Base-by-base conservation (phyloP, 2,888 invertebrate genomes). In the Drosophila bunnanda region DNA sequence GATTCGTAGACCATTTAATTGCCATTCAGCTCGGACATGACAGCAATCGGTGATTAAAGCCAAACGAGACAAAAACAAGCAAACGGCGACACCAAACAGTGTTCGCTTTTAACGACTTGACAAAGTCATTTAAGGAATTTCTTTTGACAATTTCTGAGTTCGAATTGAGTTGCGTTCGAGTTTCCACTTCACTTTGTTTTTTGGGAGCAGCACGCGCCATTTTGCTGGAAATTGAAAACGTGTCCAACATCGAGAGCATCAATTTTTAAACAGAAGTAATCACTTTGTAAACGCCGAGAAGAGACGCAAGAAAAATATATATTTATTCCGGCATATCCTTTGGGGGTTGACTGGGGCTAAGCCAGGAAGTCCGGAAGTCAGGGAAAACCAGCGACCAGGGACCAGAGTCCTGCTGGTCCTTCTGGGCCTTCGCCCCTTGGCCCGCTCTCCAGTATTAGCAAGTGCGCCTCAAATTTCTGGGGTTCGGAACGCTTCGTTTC, bases 221-320 rank as follows among this genome's bases (percentile, higher is more conserved):
- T 76, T 79, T 55, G 68, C 54, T 82, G 57, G 74, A 82, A 90
- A 90, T 90, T 90, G 90, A 90, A 90, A 90, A 90, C 90, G 90
- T 90, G 90, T 90, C 90, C 89, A 81, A 89, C 78, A 77, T 79
- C 79, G 56, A 77, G 74, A 72, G 74, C 88, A 90, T 90, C 90
- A 90, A 90, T 90, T 90, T 90, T 90, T 90, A 90, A 90, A 83
- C 79, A 88, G 79, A 77, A 88, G 89, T 90, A 90, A 90, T 90
- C 90, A 90, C 89, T 90, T 90, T 89, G 89, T 90, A 90, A 90
- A 87, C 88, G 89, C 58, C 76, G 61, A 64, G 46, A 43, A 62
- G 41, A 59, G 65, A 70, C 71, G 62, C 60, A 50, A 32, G 4
- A 32, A 30, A 52, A 46, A 57, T 17, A 48, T 46, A 50, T 32